phyloP scores from a whole-genome alignment of 2,888 invertebrate genomes.

The Harmothoe impar region DNA sequence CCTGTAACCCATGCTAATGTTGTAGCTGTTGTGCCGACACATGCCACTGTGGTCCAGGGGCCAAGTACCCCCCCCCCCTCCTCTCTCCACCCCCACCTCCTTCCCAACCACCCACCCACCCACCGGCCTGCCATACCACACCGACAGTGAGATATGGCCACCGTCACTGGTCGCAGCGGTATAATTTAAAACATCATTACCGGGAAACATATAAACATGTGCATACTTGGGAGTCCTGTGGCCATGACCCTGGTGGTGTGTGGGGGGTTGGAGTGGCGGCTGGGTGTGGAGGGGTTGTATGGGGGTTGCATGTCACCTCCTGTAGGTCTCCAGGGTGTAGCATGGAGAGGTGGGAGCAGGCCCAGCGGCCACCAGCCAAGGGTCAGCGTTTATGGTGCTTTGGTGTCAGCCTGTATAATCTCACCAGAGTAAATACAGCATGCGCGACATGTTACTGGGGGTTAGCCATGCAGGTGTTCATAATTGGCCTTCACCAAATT shows the following conservation, averaged over 20 bases:
- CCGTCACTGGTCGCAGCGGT: neutral
- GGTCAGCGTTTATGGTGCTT: conserved; percentile 8
- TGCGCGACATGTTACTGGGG: conserved; percentile 22
- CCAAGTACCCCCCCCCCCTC: neutral
- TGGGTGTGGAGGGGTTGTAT: neutral
- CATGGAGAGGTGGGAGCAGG: neutral
- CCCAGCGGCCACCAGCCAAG: neutral
- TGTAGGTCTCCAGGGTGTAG: neutral
- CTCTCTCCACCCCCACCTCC: neutral
- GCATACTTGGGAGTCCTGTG: conserved; percentile 19
- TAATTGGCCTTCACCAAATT: conserved; percentile 27
- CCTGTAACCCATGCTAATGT: conserved; percentile 48
- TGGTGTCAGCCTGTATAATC: conserved; percentile 31
- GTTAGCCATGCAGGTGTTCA: conserved; percentile 55
- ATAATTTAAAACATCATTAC: conserved; percentile 55
- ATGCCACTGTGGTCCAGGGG: neutral
- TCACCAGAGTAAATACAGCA: neutral
- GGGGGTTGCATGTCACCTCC: conserved; percentile 4
- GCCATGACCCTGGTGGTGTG: conserved; percentile 1
- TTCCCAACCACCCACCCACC: neutral
- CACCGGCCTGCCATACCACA: conserved; percentile 1
- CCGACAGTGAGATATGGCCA: conserved; percentile 27
- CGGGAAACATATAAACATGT: conserved; percentile 52
- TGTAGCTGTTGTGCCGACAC: neutral
- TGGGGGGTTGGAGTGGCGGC: neutral